Percentiles rank a stretch among this genome's conserved stretches.
Conservation (phyloP, 2,797 vertebrate species). For the Notolepis coatsorum region DNA sequence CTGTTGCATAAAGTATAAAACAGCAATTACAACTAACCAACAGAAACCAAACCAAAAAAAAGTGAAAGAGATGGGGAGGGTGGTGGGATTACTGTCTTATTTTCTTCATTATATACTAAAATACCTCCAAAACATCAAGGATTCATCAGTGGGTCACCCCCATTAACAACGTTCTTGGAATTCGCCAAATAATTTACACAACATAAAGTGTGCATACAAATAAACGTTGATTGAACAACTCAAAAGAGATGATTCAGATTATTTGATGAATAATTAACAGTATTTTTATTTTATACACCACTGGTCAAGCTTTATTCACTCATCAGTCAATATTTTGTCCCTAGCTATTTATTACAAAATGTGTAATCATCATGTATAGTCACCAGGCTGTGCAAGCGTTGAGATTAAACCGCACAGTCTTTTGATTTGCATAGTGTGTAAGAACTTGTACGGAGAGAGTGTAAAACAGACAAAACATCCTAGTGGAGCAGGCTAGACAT, state of each 20-base stretch:
- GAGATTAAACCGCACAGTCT: conserved; percentile 70
- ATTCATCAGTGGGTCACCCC: conserved; percentile 55
- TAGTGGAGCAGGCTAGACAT: conserved; percentile 54
- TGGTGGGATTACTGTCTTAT: conserved; percentile 63
- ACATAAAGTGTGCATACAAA: conserved; percentile 73
- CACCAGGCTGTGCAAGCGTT: conserved; percentile 66
- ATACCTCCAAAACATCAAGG: conserved; percentile 45
- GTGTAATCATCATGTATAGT: conserved; percentile 65
- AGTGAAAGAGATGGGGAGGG: conserved; percentile 53
- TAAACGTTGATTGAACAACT: conserved; percentile 72
- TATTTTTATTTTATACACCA: conserved; percentile 57
- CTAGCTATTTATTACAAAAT: conserved; percentile 70
- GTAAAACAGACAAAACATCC: conserved; percentile 58
- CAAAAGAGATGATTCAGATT: conserved; percentile 63
- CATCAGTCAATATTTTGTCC: conserved; percentile 37
- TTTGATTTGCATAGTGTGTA: conserved; percentile 83
- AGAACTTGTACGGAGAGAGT: conserved; percentile 53
- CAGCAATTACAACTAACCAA: conserved; percentile 77
- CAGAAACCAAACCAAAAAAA: conserved; percentile 80
- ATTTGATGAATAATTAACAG: conserved; percentile 46
- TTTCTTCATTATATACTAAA: conserved; percentile 53
- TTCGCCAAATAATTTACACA: conserved; percentile 71
- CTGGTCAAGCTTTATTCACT: conserved; percentile 56
- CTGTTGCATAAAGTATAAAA: conserved; percentile 82
- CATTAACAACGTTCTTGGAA: conserved; percentile 58